phyloP scores from a whole-genome alignment of 2,797 vertebrate genomes.

The Enteromius radiatus region DNA sequence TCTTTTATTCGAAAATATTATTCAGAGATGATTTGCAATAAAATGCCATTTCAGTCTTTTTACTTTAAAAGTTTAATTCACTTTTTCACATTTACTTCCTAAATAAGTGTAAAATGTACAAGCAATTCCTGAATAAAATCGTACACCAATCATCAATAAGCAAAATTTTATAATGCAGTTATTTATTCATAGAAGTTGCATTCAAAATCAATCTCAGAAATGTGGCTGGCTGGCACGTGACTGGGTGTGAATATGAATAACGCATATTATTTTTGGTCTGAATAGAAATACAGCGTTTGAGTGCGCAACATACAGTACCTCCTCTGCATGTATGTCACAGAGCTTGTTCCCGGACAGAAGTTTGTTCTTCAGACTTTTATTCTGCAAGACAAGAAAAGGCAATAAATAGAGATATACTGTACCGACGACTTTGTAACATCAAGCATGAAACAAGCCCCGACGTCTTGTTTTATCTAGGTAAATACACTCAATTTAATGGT shows the following conservation, averaged over 20 bases:
- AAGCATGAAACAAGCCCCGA: constrained; percentile 30
- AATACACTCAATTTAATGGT: constrained; percentile 37
- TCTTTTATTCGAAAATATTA: too few species aligned
- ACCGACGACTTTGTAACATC: constrained; percentile 9
- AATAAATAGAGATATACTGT: constrained; percentile 29
- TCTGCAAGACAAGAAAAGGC: constrained; percentile 76
- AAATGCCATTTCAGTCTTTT: too few species aligned
- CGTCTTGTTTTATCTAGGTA: constrained; percentile 38
- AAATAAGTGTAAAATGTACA: not conserved
- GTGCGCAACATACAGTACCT: constrained; percentile 76
- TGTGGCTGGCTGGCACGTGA: not conserved
- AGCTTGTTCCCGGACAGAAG: constrained; percentile 94
- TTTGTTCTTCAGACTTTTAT: constrained; percentile 98
- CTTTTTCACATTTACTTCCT: not conserved
- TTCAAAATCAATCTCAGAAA: not conserved
- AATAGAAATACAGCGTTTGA: not conserved
- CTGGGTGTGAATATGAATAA: not conserved
- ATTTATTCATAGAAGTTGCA: not conserved
- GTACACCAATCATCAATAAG: not conserved
- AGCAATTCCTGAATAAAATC: not conserved
- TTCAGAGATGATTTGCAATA: too few species aligned
- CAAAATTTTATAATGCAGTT: not conserved
- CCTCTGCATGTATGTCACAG: constrained; percentile 93
- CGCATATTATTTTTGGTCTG: not conserved
- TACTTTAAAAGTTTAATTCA: not conserved